These are phyloP conservation scores for Actenoides hombroni DNA, from an alignment of 2,113 vertebrate species.

Conservation along the genomic window DNA sequence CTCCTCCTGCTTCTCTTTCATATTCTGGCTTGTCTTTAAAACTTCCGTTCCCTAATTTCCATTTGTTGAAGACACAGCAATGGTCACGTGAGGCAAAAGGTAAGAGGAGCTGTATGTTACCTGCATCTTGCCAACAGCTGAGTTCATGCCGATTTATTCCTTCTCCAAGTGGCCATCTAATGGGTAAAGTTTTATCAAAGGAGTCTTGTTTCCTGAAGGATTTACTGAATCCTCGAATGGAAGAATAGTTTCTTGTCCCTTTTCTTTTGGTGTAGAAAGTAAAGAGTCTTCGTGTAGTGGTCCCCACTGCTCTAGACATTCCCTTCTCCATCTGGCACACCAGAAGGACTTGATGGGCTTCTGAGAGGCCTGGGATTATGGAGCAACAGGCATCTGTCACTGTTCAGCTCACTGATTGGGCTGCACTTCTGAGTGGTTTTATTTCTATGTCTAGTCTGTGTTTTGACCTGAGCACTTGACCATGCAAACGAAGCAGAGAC, in stretches of 20 bases:
- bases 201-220: neutral
- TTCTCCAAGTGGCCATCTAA: neutral
- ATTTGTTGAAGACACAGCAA: neutral
- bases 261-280: neutral
- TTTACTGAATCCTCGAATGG: neutral
- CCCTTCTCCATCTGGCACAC: neutral
- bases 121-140: neutral
- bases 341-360: neutral
- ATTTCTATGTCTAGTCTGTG: neutral
- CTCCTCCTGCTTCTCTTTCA: too few species aligned
- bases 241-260: neutral
- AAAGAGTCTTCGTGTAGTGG: fast-evolving
- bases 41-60: neutral
- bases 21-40: neutral
- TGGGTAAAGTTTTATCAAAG: neutral
- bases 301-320: neutral
- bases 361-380: neutral
- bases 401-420: neutral
- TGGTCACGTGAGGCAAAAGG: neutral
- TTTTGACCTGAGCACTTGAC: neutral
- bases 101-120: neutral
- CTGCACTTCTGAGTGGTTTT: neutral
- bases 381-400: neutral
- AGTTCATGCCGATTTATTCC: neutral
- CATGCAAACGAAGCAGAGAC: neutral